Percentiles rank a stretch among this genome's conserved stretches.
phyloP scores from a whole-genome alignment of 2,113 vertebrate species.

The Pelmatolapia mariae region DNA sequence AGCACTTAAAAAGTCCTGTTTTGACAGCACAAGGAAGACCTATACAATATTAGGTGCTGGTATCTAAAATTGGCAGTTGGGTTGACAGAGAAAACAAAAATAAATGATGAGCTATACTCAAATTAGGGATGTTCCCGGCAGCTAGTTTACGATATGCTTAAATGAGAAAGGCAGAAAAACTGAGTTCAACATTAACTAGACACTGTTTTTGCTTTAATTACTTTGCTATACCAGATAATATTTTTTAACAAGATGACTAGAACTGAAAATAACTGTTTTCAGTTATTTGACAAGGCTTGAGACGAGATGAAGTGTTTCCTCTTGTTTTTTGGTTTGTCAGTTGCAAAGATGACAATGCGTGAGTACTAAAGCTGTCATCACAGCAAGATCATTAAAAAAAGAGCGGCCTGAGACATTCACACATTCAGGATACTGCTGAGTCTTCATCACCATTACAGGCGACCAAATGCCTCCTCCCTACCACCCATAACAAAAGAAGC shows the following conservation, averaged over 20 bases:
- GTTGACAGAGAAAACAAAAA: background rate
- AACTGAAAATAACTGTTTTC: background rate
- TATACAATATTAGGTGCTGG: fast-evolving
- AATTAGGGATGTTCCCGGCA: background rate
- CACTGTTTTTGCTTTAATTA: background rate
- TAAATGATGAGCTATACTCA: constrained; percentile 41
- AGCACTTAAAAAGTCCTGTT: background rate
- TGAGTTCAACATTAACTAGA: background rate
- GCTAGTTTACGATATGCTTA: background rate
- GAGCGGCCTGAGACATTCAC: background rate
- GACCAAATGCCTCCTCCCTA: background rate
- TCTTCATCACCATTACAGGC: background rate
- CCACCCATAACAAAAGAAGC: background rate
- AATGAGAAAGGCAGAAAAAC: background rate
- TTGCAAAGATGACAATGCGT: background rate
- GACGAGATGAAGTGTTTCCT: background rate
- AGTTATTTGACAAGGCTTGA: background rate
- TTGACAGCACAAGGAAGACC: background rate
- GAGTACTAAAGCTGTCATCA: background rate
- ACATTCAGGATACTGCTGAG: background rate
- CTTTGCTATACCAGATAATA: background rate
- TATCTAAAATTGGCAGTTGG: background rate
- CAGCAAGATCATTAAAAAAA: background rate
- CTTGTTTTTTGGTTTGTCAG: background rate
- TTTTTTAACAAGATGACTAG: background rate